phyloP scores from a whole-genome alignment of 2,888 invertebrate species.

The Abscondita cerata region DNA sequence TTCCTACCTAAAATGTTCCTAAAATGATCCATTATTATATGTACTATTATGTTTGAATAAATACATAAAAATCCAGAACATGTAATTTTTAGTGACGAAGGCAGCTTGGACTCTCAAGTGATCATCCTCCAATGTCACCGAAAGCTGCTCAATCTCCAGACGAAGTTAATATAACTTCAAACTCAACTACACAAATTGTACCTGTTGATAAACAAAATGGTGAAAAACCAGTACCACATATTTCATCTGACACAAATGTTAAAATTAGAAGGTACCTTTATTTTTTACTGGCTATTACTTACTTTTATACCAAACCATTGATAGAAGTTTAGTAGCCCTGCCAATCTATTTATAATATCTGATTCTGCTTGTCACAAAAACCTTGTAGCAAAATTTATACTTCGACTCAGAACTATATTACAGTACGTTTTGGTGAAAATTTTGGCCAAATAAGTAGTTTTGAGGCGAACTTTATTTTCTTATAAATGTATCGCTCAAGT shows the following conservation, averaged over 20 bases:
- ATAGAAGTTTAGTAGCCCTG: conserved; percentile 32
- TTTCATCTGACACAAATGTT: conserved; percentile 49
- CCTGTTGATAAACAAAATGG: conserved; percentile 47
- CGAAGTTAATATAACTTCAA: conserved; percentile 40
- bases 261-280: conserved; percentile 57
- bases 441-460: conserved; percentile 15
- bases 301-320: conserved; percentile 50
- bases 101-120: conserved; percentile 58
- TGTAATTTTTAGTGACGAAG: conserved; percentile 52
- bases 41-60: neutral
- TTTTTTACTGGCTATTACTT: conserved; percentile 48
- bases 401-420: conserved; percentile 23
- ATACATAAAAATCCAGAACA: neutral
- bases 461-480: conserved; percentile 17
- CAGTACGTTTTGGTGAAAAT: neutral
- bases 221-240: conserved; percentile 45
- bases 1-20: too few species aligned
- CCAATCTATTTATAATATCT: neutral
- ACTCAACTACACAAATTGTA: conserved; percentile 34
- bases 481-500: conserved; percentile 1
- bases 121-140: conserved; percentile 55
- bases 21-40: too few species aligned
- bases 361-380: conserved; percentile 13
- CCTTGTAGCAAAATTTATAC: conserved; percentile 15
- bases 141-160: conserved; percentile 51